phyloP scores from a whole-genome alignment of 2,797 vertebrate genomes.

The Ataeniobius toweri region DNA sequence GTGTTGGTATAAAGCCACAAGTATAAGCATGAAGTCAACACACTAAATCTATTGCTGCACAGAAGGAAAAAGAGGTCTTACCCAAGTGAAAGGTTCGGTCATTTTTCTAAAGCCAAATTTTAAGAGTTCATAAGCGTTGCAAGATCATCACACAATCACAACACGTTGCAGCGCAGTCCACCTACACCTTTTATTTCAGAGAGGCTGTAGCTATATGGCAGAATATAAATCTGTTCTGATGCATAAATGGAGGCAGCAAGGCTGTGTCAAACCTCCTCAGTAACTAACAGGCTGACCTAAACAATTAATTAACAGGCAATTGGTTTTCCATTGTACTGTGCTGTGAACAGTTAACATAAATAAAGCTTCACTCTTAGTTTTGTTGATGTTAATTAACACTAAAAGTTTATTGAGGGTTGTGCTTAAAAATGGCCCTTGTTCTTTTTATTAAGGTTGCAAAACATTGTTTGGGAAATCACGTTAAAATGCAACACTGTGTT shows the following conservation, averaged over 20 bases:
- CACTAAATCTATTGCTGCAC: not conserved
- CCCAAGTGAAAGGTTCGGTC: not conserved
- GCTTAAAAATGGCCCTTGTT: constrained; percentile 20
- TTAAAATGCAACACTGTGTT: constrained; percentile 40
- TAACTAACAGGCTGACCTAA: constrained; percentile 23
- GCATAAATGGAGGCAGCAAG: constrained; percentile 9
- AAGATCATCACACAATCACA: constrained; percentile 4
- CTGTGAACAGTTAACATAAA: constrained; percentile 34
- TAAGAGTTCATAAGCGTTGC: constrained; percentile 4
- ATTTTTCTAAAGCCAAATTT: not conserved
- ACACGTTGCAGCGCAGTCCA: constrained; percentile 22
- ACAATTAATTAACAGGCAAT: constrained; percentile 42
- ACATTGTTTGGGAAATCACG: constrained; percentile 7
- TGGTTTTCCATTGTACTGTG: not conserved
- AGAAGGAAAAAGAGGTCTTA: not conserved
- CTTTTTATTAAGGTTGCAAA: constrained; percentile 17
- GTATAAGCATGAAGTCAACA: constrained; percentile 9
- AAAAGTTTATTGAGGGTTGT: not conserved
- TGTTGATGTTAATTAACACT: constrained; percentile 46
- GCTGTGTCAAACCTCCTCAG: constrained; percentile 23
- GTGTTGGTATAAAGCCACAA: constrained; percentile 7
- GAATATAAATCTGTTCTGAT: constrained; percentile 21
- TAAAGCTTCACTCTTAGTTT: constrained; percentile 20
- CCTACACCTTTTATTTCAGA: constrained; percentile 12
- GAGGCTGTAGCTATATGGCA: constrained; percentile 12